Conservation (phyloP, 2,797 vertebrate genomes). For the Etheostoma perlongum region DNA sequence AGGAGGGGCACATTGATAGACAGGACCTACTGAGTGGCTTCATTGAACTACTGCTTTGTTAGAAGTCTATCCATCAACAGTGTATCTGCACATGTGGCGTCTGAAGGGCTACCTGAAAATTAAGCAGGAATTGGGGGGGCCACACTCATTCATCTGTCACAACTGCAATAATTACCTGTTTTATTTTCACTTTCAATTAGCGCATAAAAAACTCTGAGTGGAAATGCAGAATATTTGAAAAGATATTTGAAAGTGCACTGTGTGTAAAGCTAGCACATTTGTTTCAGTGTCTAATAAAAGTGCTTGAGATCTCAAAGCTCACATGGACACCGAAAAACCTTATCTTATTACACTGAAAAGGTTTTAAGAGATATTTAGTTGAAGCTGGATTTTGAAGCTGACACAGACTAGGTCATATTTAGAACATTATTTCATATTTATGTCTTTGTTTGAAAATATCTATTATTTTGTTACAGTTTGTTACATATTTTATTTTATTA, state of each 20-base stretch:
- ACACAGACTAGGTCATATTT: too few relatives aligned
- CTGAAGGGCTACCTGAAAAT: conserved; percentile 6
- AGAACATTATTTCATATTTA: too few relatives aligned
- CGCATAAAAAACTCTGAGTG: not conserved
- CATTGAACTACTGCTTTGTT: conserved; percentile 32
- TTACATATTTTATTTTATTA: too few relatives aligned
- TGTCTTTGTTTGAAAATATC: too few relatives aligned
- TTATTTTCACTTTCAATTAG: not conserved
- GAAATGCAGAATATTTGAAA: not conserved
- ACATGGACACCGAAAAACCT: too few relatives aligned
- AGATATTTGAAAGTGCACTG: not conserved
- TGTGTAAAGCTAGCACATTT: too few relatives aligned
- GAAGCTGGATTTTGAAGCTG: too few relatives aligned
- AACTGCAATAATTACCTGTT: not conserved
- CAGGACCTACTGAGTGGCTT: conserved; percentile 15
- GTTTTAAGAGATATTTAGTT: too few relatives aligned
- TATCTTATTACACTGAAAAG: too few relatives aligned
- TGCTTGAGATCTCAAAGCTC: too few relatives aligned
- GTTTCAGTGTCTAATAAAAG: too few relatives aligned
- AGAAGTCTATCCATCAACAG: conserved; percentile 31
- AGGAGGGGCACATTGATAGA: conserved; percentile 37
- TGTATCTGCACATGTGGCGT: conserved; percentile 13
- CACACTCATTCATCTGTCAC: conserved; percentile 42
- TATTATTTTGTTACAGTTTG: too few relatives aligned
- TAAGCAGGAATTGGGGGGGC: not conserved